phyloP scores from a whole-genome alignment of 2,113 vertebrate genomes.

The Serinus canaria region DNA sequence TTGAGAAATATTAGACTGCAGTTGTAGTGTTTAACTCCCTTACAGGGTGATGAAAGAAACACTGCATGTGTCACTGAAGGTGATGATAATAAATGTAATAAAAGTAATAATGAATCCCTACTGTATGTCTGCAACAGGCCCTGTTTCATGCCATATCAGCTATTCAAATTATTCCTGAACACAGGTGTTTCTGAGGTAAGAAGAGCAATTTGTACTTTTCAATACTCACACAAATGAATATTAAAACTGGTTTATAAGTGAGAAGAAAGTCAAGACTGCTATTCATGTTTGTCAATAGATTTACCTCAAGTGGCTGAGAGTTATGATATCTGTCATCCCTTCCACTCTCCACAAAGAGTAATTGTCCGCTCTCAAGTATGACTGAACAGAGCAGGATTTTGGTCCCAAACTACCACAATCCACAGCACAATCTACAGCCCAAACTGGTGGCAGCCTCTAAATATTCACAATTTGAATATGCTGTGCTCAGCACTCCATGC shows the following conservation, averaged over 20 bases:
- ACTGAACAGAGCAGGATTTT: neutral
- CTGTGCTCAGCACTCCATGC: neutral
- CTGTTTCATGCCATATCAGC: neutral
- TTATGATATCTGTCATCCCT: neutral
- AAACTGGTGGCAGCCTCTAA: neutral
- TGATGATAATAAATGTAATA: constrained; percentile 19
- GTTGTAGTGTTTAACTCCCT: neutral
- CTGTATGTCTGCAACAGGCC: neutral
- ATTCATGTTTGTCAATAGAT: neutral
- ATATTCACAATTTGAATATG: neutral
- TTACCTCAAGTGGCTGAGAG: neutral
- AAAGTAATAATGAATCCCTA: constrained; percentile 15
- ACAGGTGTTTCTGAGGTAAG: neutral
- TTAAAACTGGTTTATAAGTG: neutral
- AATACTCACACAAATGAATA: neutral
- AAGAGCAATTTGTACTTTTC: neutral
- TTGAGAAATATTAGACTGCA: neutral
- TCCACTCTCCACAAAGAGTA: neutral
- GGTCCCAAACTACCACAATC: neutral
- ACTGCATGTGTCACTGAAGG: constrained; percentile 10
- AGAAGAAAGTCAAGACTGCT: neutral
- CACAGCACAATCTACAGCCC: neutral
- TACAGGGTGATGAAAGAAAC: neutral
- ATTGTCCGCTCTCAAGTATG: neutral
- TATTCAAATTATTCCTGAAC: neutral